Conservation (phyloP, 2,113 vertebrate genomes). For the Chaetorhynchus papuensis region DNA sequence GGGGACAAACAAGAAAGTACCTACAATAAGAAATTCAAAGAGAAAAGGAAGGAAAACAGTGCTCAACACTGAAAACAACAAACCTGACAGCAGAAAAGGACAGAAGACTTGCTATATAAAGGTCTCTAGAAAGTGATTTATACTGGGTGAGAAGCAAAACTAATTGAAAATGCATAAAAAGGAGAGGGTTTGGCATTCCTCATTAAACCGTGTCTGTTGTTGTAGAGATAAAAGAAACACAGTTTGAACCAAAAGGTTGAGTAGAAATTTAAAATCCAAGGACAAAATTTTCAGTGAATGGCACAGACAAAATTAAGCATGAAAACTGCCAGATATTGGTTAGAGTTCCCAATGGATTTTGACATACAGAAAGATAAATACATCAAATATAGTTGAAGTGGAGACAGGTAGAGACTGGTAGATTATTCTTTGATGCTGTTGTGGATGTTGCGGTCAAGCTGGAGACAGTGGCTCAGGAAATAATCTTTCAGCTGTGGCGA, state of each 20-base stretch:
- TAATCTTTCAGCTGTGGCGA: background rate
- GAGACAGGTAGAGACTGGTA: background rate
- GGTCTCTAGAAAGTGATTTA: slow-evolving; percentile 35
- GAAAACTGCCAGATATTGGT: background rate
- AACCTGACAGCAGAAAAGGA: slow-evolving; percentile 17
- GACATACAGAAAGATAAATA: background rate
- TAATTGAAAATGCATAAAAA: slow-evolving; percentile 54
- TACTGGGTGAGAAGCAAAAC: slow-evolving; percentile 39
- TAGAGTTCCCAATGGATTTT: background rate
- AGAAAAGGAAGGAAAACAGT: background rate
- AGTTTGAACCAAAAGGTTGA: background rate
- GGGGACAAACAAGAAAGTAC: background rate
- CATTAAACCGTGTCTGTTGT: slow-evolving; percentile 33
- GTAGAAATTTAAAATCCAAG: slow-evolving; percentile 15
- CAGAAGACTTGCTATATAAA: background rate
- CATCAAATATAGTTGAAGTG: background rate
- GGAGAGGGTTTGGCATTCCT: slow-evolving; percentile 4
- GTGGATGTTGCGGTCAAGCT: background rate
- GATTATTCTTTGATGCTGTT: background rate
- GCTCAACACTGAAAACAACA: slow-evolving; percentile 3
- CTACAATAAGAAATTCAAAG: background rate
- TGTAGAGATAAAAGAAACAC: slow-evolving; percentile 27
- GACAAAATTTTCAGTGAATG: background rate
- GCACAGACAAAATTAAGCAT: background rate
- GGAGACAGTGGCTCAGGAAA: background rate